Conservation (phyloP, 2,113 vertebrate species). For the Nycticorax nycticorax region DNA sequence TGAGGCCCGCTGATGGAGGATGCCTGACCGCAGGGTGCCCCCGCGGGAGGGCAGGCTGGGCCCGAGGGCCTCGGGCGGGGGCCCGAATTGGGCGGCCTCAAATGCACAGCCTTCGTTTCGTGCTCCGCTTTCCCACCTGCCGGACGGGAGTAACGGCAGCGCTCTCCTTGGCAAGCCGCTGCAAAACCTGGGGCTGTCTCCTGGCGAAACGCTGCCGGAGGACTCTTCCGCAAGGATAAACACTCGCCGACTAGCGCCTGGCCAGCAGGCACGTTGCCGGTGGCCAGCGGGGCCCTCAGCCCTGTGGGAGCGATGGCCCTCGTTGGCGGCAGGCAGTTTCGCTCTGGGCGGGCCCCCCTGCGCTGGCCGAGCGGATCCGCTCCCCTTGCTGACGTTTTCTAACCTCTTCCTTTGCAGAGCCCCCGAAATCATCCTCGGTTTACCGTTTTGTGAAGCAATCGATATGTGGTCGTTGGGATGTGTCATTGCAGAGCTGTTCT, state of each 20-base stretch:
- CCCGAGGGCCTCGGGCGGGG: accelerated
- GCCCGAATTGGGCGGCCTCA: neutral
- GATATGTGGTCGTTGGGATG: constrained; percentile 99
- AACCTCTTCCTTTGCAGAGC: constrained; percentile 77
- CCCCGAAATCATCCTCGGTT: constrained; percentile 97
- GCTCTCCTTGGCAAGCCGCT: neutral
- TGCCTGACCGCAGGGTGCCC: neutral
- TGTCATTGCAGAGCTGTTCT: constrained; percentile 97
- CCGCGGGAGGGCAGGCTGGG: neutral
- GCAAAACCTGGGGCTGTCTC: accelerated
- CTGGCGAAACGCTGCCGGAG: neutral
- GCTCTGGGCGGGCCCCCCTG: accelerated
- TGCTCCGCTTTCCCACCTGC: neutral
- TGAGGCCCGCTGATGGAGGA: neutral
- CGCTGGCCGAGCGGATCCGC: accelerated
- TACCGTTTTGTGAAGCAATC: constrained; percentile 97
- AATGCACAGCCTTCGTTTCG: accelerated
- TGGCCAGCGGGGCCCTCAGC: neutral
- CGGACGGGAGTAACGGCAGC: neutral
- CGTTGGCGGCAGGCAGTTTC: neutral
- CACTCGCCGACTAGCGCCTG: accelerated
- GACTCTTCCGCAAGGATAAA: neutral
- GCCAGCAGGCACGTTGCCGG: neutral
- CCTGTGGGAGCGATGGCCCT: neutral
- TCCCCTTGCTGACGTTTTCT: neutral